Evolutionary conservation across 1,140 invertebrate genomes (phyloP).

Genomic region (Drosophila ogumai): DNA sequence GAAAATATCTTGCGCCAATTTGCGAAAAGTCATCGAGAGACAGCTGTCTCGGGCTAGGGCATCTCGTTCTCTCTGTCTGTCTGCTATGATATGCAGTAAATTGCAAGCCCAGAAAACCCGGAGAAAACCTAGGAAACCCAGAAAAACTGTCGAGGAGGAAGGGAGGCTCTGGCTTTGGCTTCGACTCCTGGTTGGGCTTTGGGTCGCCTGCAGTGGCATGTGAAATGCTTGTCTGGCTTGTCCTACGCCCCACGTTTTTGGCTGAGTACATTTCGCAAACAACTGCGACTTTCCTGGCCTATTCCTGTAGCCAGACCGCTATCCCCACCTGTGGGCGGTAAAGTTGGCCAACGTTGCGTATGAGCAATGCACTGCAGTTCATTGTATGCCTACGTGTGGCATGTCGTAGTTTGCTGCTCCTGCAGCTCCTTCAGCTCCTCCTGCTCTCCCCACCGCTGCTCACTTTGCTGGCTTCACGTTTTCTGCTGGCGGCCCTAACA

Average conservation of each 20-base stretch:
- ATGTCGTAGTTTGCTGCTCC: slow-evolving; percentile 36
- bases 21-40: slow-evolving; percentile 43
- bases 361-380: slow-evolving; percentile 70
- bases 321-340: slow-evolving; percentile 51
- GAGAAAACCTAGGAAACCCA: slow-evolving; percentile 37
- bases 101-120: slow-evolving; percentile 46
- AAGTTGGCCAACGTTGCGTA: slow-evolving; percentile 75
- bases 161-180: not conserved
- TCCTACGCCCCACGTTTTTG: slow-evolving; percentile 41
- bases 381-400: slow-evolving; percentile 47
- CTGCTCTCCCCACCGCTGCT: slow-evolving; percentile 39
- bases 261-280: slow-evolving; percentile 47
- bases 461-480: slow-evolving; percentile 63
- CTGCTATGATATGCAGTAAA: slow-evolving; percentile 71
- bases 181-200: slow-evolving; percentile 1
- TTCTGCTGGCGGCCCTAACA: slow-evolving; percentile 56
- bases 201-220: slow-evolving; percentile 61
- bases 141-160: not conserved
- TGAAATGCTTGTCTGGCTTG: slow-evolving; percentile 77
- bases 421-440: slow-evolving; percentile 21
- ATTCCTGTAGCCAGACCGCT: slow-evolving; percentile 8
- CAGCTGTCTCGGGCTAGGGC: slow-evolving; percentile 16
- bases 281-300: slow-evolving; percentile 31
- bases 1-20: slow-evolving; percentile 57
- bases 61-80: slow-evolving; percentile 9